Evolutionary conservation across 2,888 invertebrate species (phyloP), one percentile per base, ranked within the genome.

Genomic region (Tenthredo amoena): DNA sequence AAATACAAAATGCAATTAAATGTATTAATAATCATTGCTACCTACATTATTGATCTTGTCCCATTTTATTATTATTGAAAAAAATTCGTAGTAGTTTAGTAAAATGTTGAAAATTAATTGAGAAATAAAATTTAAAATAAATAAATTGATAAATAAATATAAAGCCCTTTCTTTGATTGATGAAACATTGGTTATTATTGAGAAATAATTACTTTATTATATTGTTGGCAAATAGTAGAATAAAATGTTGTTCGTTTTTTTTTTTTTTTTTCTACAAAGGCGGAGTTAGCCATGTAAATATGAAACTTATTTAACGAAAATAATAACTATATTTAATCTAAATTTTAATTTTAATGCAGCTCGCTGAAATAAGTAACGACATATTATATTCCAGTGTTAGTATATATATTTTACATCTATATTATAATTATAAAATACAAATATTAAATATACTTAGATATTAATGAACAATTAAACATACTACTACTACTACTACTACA

Each of bases 1-100:
- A 92, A 92, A 91, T 89, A 89, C 89, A 86, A 89, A 74, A 91
- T 87, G 88, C 88, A 89, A 91, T 88, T 89, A 87, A 88, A 88
- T 87, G 86, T 87, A 86, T 86, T 84, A 87, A 85, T 85, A 85
- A 83, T 85, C 37, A 85, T 85, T 82, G 71, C 55, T 82, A 85
- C 82, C 85, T 83, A 85, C 55, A 85, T 55, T 71, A 74, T 74
- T 74, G 40, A 74, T 84, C 55, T 79, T 31, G 40, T 79, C 82
- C 85, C 55, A 68, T 18, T 79, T 85, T 81, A 6, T 85, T 82
- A 58, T 40, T 50, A 40, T 81, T 26, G 40, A 40, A 40, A 10
- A 62, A 40, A 26, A 26, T 62, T 81, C 81, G 58, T 81, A 43
- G 77, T 77, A 43, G 43, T 77, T 77, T 81, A 62, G 58, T 55